A percentile compares a stretch with the other conserved stretches of the same genome.
Evolutionary conservation across 2,797 vertebrate genomes (phyloP).

Genomic region (Choloepus didactylus): DNA sequence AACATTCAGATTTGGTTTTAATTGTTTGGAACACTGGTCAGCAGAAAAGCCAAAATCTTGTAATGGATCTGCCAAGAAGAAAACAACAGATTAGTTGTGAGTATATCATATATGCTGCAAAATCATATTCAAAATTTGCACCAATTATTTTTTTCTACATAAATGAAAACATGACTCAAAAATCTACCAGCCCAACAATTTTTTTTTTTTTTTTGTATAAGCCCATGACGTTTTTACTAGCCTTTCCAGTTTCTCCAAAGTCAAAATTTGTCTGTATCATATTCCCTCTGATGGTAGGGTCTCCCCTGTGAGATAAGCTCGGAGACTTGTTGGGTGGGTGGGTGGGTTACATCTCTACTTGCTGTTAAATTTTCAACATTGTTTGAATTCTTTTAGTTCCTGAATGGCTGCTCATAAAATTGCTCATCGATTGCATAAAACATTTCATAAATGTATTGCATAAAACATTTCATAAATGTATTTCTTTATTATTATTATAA

Average conservation of each 20-base stretch:
- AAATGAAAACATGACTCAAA: background rate
- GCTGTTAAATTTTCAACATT: background rate
- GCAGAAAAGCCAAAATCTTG: slow-evolving; percentile 89
- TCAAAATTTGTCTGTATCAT: accelerated
- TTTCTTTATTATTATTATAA: background rate
- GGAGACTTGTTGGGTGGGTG: background rate
- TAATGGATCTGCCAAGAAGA: slow-evolving; percentile 86
- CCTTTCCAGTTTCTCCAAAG: background rate
- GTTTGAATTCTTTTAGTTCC: background rate
- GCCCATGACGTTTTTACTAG: background rate
- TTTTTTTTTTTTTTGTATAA: background rate
- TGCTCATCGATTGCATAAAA: background rate
- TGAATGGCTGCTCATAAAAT: background rate
- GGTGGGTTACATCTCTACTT: background rate
- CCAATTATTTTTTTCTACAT: background rate
- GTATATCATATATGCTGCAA: background rate
- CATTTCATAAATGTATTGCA: slow-evolving; percentile 18
- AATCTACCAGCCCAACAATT: background rate
- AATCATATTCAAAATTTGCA: background rate
- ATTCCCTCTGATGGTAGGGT: background rate
- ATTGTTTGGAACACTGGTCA: slow-evolving; percentile 81
- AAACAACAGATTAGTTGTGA: slow-evolving; percentile 20
- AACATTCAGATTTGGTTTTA: slow-evolving; percentile 76
- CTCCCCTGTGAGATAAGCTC: background rate
- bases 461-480: background rate